phyloP scores from a whole-genome alignment of 2,888 invertebrate genomes.

The Rapana venosa region DNA sequence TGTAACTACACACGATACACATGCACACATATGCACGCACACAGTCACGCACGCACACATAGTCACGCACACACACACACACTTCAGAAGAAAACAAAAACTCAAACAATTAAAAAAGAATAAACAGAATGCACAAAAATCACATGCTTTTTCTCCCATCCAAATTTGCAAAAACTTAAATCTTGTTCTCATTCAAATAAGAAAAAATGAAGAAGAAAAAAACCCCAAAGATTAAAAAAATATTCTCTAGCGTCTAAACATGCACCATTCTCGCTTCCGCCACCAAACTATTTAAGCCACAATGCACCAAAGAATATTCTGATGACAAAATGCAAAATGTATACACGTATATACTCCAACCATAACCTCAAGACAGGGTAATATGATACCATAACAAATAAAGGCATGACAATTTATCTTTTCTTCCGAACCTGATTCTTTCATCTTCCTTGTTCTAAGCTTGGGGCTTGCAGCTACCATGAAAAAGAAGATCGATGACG shows the following conservation, averaged over 20 bases:
- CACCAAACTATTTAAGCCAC: neutral
- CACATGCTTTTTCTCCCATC: neutral
- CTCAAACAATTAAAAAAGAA: neutral
- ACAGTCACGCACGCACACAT: too few relatives aligned
- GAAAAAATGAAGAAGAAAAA: neutral
- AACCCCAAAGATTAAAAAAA: neutral
- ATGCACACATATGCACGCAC: too few relatives aligned
- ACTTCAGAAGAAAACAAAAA: neutral
- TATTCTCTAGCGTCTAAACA: neutral
- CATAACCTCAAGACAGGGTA: neutral
- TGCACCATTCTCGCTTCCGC: neutral
- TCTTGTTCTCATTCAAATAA: neutral
- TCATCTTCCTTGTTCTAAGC: conserved; percentile 20
- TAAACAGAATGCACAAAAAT: neutral
- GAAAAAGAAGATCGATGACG: neutral
- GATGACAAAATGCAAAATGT: neutral
- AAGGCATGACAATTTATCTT: neutral
- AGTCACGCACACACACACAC: too few relatives aligned
- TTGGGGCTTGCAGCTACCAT: conserved; percentile 6
- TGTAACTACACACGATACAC: too few relatives aligned
- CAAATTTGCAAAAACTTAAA: neutral
- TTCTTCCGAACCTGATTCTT: conserved; percentile 9
- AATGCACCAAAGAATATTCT: conserved; percentile 1
- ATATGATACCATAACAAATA: neutral
- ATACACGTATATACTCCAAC: neutral